Evolutionary conservation across 2,888 invertebrate genomes (phyloP).

Genomic region (Lithophane semibrunnea): DNA sequence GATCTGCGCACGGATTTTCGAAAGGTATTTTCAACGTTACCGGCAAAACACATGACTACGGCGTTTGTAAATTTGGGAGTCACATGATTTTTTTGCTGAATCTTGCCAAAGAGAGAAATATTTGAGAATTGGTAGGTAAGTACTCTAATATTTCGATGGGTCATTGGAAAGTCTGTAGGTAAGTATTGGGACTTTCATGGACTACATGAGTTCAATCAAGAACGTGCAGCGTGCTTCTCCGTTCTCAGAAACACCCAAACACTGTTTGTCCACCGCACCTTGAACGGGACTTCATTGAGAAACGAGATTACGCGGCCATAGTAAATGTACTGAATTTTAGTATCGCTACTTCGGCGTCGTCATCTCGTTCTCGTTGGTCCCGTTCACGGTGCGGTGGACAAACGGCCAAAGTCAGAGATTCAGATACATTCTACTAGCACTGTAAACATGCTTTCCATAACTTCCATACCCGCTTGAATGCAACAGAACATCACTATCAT

Average conservation of each 20-base stretch:
- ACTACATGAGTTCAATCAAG: neutral
- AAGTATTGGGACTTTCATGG: neutral
- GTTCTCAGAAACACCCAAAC: neutral
- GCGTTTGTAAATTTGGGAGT: neutral
- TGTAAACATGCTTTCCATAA: neutral
- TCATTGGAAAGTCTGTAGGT: neutral
- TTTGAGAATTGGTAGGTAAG: neutral
- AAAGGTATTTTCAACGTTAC: conserved; percentile 22
- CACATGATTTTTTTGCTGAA: conserved; percentile 15
- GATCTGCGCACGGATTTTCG: conserved; percentile 4
- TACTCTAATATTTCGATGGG: neutral
- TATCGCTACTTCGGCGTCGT: no score
- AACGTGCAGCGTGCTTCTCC: neutral
- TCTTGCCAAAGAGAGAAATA: conserved; percentile 6
- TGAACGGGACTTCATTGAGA: no score
- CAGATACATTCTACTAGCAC: neutral
- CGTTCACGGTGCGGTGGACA: no score
- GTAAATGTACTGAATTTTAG: no score
- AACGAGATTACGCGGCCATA: no score
- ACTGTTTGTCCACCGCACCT: no score
- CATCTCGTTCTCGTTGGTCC: no score
- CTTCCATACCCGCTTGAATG: neutral
- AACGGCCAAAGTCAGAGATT: neutral
- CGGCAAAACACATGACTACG: conserved; percentile 25
- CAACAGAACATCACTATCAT: neutral